phyloP scores from a whole-genome alignment of 2,888 invertebrate genomes.

The Lasioglossum figueresi region DNA sequence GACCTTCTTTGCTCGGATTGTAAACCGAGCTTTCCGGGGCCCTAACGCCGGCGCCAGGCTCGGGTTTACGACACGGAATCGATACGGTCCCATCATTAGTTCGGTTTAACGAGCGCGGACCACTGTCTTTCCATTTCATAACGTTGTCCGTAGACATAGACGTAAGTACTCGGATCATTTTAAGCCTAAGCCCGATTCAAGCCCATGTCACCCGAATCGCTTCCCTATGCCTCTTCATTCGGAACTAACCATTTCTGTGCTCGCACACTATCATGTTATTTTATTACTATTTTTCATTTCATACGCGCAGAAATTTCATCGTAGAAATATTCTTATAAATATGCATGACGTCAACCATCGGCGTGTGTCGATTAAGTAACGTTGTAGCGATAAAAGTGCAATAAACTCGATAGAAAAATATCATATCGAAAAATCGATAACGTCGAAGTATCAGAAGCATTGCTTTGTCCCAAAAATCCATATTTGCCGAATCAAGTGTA shows the following conservation, averaged over 20 bases:
- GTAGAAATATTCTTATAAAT: background rate
- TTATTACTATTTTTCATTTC: background rate
- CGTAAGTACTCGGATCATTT: background rate
- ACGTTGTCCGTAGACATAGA: background rate
- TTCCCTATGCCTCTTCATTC: background rate
- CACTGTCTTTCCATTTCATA: constrained; percentile 50
- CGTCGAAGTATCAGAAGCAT: background rate
- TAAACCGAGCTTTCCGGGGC: constrained; percentile 65
- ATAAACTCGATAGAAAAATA: background rate
- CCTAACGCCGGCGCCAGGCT: constrained; percentile 75
- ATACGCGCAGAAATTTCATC: background rate
- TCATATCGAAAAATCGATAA: background rate
- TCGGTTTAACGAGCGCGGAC: constrained; percentile 64
- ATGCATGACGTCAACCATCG: background rate
- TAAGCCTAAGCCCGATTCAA: background rate
- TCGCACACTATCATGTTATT: background rate
- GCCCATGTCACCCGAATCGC: background rate
- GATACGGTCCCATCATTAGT: constrained; percentile 67
- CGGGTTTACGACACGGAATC: constrained; percentile 69
- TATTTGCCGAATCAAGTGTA: background rate
- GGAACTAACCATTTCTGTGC: background rate
- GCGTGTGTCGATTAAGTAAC: background rate
- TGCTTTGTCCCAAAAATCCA: background rate
- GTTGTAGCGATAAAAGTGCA: background rate
- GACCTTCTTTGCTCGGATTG: constrained; percentile 62